These are phyloP conservation scores for Ligdia adustata DNA, from an alignment of 2,888 invertebrate species.

Conservation along the genomic window DNA sequence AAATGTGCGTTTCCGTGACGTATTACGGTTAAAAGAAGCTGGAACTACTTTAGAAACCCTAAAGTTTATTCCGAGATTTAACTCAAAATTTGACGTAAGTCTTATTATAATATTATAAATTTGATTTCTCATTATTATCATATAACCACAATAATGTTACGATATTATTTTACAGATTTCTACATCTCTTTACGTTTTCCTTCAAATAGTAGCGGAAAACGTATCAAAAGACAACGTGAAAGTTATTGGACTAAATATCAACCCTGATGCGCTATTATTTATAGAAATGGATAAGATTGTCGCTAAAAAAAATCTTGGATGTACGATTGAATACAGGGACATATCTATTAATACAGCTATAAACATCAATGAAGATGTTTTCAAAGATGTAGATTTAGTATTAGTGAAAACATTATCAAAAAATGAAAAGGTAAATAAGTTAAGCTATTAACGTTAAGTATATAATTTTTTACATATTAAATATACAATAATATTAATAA, in stretches of 20 bases:
- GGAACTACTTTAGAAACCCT: constrained; percentile 30
- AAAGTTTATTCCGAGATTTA: constrained; percentile 34
- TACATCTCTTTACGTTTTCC: constrained; percentile 33
- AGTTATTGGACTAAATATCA: constrained; percentile 30
- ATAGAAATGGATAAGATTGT: constrained; percentile 22
- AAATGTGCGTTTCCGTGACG: constrained; percentile 38
- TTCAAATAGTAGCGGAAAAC: constrained; percentile 47
- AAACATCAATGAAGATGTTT: too few species aligned
- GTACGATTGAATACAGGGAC: constrained; percentile 29
- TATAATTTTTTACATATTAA: too few species aligned
- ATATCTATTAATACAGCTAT: too few species aligned
- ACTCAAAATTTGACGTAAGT: constrained; percentile 36
- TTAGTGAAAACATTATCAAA: constrained; percentile 34
- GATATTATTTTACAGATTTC: constrained; percentile 25
- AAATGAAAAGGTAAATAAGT: constrained; percentile 36
- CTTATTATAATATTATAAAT: too few species aligned
- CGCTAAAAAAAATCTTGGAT: constrained; percentile 8
- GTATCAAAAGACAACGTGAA: constrained; percentile 34
- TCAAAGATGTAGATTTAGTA: constrained; percentile 30
- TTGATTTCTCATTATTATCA: too few species aligned
- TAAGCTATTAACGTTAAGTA: too few species aligned
- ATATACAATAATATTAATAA: too few species aligned
- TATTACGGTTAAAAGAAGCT: too few species aligned
- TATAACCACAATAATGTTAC: too few species aligned
- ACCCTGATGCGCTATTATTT: constrained; percentile 20